Base-by-base conservation (phyloP, 2,888 invertebrate genomes). In the Catocala fraxini region DNA sequence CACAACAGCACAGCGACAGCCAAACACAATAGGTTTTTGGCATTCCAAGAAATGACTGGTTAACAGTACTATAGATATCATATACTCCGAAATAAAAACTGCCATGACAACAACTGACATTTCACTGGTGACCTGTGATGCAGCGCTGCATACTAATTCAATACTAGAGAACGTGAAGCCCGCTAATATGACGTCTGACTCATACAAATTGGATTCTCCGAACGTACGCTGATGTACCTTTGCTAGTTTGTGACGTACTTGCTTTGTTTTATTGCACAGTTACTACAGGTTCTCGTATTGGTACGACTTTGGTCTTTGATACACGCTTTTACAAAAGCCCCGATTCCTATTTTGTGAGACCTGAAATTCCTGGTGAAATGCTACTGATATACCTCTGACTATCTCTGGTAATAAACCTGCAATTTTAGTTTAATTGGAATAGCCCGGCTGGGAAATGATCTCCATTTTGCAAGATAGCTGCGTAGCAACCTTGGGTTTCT, bases 141-240 rank as follows among this genome's bases (percentile, higher is more conserved):
- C 62, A 59, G 46, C 42, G 55, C 12, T 62, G 65, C 63, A 47
- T 52, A 53, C 51, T 70, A 79, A 79, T 76, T 66, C 56, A 65
- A 76, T 79, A 68, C 54, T 13, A 51, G 63, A 59, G 65, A 63
- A 52, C 69, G 62, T 58, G 25, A 65, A 78, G 66, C 57, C 67
- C 61, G 47, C 70, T 76, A 74, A 76, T 74, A 67, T 76, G 77
- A 76, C 77, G 59, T 65, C 52, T 39, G 62, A 57, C 59, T 58
- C 61, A 41, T 68, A 70, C 64, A 65, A 77, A 77, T 76, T 76
- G 63, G 61, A 79, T 79, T 66, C 49, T 48, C 68, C 34, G 53
- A 72, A 65, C 67, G 68, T 65, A 66, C 41, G 68, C 47, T 62
- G 63, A 67, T 68, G 68, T 67, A 65, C 57, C 67, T 64, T 55